phyloP scores from a whole-genome alignment of 2,113 vertebrate genomes.

The Mastomys coucha region DNA sequence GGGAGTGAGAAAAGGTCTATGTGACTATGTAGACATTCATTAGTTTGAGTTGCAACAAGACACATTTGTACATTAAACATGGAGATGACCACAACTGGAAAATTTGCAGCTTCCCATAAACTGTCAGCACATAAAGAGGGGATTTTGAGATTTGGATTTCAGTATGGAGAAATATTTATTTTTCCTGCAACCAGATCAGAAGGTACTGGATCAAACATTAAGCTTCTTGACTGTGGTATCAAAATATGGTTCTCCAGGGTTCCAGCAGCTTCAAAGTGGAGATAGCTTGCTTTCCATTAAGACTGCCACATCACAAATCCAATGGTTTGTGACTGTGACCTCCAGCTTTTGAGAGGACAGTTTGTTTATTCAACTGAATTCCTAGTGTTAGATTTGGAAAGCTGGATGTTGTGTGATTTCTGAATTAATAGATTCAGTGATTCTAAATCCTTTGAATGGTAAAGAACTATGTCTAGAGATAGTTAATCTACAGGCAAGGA shows the following conservation, averaged over 20 bases:
- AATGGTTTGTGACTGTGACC: not conserved
- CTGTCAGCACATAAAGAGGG: not conserved
- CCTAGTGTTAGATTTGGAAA: not conserved
- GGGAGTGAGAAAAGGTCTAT: not conserved
- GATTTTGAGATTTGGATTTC: constrained; percentile 29
- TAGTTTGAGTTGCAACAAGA: not conserved
- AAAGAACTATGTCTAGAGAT: not conserved
- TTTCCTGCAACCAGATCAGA: constrained; percentile 47
- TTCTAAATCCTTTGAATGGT: not conserved
- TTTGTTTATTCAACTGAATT: constrained; percentile 34
- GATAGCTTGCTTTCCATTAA: not conserved
- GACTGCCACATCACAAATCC: not conserved
- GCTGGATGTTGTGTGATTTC: not conserved
- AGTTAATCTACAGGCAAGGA: not conserved
- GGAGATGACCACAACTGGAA: not conserved
- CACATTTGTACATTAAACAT: not conserved
- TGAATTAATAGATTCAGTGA: not conserved
- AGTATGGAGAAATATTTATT: constrained; percentile 37
- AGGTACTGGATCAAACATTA: not conserved
- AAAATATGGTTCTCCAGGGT: not conserved
- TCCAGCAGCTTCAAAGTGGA: not conserved
- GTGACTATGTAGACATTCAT: not conserved
- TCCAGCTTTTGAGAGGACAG: not conserved
- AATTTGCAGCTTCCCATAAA: not conserved
- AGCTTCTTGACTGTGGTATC: not conserved